These are phyloP conservation scores for Alexandromys fortis DNA, from an alignment of 2,113 vertebrate genomes.

Conservation along the genomic window DNA sequence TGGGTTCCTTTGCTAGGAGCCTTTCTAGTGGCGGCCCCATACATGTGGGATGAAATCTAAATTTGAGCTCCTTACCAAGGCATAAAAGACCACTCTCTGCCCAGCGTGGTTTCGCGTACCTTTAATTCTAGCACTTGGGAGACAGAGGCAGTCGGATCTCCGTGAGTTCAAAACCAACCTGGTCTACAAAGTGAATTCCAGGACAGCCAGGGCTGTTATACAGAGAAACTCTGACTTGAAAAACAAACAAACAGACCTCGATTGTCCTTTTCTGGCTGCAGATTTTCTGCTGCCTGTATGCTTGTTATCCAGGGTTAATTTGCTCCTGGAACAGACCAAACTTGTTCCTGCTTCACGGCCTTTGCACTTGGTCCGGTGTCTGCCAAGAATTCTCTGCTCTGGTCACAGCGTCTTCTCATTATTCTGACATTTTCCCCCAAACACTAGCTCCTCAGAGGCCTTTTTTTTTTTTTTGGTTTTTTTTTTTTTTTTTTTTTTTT, in stretches of 20 bases:
- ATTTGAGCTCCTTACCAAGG: background rate
- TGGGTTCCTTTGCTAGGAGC: constrained; percentile 10
- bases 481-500: too few relatives aligned
- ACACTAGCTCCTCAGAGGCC: background rate
- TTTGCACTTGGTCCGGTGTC: background rate
- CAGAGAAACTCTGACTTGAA: too few relatives aligned
- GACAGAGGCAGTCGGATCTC: too few relatives aligned
- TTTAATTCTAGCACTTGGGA: too few relatives aligned
- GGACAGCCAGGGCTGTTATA: too few relatives aligned
- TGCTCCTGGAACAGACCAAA: background rate
- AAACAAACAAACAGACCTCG: too few relatives aligned
- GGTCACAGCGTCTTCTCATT: background rate
- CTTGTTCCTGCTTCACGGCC: background rate
- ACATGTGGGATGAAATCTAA: background rate
- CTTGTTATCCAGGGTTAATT: background rate
- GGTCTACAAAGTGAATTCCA: too few relatives aligned
- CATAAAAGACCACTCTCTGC: too few relatives aligned
- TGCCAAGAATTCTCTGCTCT: background rate
- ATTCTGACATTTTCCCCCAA: background rate
- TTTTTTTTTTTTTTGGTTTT: background rate
- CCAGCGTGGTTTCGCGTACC: too few relatives aligned
- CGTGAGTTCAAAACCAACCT: too few relatives aligned
- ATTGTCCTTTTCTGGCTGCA: background rate
- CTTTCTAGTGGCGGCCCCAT: background rate
- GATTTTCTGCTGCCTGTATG: background rate